Base-by-base conservation (phyloP, 2,888 invertebrate genomes). In the Seladonia tumulorum region DNA sequence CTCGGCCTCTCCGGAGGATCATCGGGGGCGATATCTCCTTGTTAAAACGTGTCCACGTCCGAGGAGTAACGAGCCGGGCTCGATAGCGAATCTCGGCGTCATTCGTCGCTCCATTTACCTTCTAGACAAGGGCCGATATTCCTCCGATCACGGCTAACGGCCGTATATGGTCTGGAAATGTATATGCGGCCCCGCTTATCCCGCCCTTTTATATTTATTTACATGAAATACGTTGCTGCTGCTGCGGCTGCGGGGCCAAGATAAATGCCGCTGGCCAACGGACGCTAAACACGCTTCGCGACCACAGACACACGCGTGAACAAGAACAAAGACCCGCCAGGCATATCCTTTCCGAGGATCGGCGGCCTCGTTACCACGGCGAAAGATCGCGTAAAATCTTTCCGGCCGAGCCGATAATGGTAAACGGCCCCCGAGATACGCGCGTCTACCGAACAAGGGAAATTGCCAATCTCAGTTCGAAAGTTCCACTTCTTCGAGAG, bases 11-110 rank as follows among this genome's bases (percentile, higher is more conserved):
- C 72, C 57, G 72, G 35, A 77, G 86, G 81, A 76, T 76, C 73
- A 83, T 83, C 78, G 82, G 42, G 42, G 53, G 53, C 77, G 77
- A 84, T 83, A 86, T 83, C 79, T 81, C 75, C 88, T 88, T 87
- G 89, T 89, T 89, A 89, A 89, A 89, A 86, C 86, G 88, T 89
- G 86, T 88, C 88, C 89, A 83, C 79, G 84, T 79, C 81, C 35
- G 84, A 74, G 79, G 78, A 71, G 79, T 89, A 89, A 89, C 86
- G 86, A 89, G 78, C 81, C 79, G 49, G 72, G 66, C 81, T 78
- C 74, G 86, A 86, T 89, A 71, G 88, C 83, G 83, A 86, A 89
- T 88, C 89, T 89, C 39, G 35, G 68, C 74, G 78, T 82, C 83
- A 72, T 80, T 63, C 68, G 60, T 63, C 72, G 85, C 75, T 81